Conservation (phyloP, 2,113 vertebrate genomes). For the Phaethon lepturus region DNA sequence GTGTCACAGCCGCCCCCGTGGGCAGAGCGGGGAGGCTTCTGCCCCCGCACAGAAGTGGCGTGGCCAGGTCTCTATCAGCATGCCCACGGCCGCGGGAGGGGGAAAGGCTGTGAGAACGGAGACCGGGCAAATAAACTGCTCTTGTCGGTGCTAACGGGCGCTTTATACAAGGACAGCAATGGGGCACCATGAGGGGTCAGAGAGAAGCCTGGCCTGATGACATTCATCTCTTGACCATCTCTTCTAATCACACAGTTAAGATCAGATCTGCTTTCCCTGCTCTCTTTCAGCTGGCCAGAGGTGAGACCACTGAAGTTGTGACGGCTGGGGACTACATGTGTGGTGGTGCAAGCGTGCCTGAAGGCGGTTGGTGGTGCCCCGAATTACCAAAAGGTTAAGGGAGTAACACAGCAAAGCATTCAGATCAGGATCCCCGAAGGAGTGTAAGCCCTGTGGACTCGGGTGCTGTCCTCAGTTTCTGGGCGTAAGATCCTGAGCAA, state of each 20-base stretch:
- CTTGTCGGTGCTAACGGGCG: accelerated
- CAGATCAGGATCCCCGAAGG: neutral
- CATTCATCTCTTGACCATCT: accelerated
- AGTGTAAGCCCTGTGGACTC: accelerated
- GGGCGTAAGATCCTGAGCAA: neutral
- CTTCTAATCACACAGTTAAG: neutral
- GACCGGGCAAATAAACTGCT: neutral
- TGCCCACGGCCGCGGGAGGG: accelerated
- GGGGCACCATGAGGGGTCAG: neutral
- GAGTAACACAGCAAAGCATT: neutral
- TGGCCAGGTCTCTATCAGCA: accelerated
- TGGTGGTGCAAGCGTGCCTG: neutral
- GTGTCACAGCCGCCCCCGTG: neutral
- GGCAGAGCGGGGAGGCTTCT: neutral
- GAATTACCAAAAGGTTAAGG: neutral
- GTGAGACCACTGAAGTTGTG: neutral
- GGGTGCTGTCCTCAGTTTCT: neutral
- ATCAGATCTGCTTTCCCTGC: neutral
- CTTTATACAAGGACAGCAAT: neutral
- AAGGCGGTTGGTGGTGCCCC: no score
- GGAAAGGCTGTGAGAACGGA: neutral
- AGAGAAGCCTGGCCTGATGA: neutral
- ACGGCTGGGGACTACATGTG: neutral
- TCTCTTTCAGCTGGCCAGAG: neutral
- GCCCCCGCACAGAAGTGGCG: accelerated